phyloP scores from a whole-genome alignment of 2,888 invertebrate species.

The Busseola fusca region DNA sequence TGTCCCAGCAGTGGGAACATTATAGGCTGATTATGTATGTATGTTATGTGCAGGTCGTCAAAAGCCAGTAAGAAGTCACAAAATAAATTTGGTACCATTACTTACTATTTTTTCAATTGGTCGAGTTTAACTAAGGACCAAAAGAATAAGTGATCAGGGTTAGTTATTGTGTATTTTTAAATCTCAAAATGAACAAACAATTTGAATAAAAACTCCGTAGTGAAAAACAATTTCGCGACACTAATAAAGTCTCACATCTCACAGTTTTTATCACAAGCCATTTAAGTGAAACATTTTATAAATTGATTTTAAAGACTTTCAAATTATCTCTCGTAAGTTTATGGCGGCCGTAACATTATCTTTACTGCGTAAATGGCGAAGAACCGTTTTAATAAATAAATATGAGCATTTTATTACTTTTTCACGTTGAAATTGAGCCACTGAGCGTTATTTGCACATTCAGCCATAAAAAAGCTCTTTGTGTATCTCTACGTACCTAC shows the following conservation, averaged over 20 bases:
- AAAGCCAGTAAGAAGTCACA: too few relatives aligned
- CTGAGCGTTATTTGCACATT: conserved; percentile 35
- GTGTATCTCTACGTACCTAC: conserved; percentile 2
- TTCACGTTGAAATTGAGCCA: conserved; percentile 41
- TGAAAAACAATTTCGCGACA: neutral
- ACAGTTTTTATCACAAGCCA: conserved; percentile 24
- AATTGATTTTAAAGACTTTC: conserved; percentile 32
- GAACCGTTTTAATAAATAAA: conserved; percentile 47
- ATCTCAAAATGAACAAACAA: conserved; percentile 7
- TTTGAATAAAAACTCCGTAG: conserved; percentile 5
- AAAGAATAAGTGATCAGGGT: neutral
- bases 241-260: conserved; percentile 30
- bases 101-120: too few relatives aligned
- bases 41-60: too few relatives aligned
- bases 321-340: conserved; percentile 50
- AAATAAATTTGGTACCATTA: too few relatives aligned
- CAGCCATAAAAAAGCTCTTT: conserved; percentile 32
- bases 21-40: too few relatives aligned
- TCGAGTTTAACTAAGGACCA: too few relatives aligned
- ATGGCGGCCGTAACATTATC: conserved; percentile 51
- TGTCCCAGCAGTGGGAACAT: too few relatives aligned
- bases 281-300: conserved; percentile 27
- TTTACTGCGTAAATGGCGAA: conserved; percentile 44
- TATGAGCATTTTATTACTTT: conserved; percentile 46
- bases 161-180: neutral